Evolutionary conservation across 2,113 vertebrate genomes (phyloP).

Genomic region (Bubalus kerabau): DNA sequence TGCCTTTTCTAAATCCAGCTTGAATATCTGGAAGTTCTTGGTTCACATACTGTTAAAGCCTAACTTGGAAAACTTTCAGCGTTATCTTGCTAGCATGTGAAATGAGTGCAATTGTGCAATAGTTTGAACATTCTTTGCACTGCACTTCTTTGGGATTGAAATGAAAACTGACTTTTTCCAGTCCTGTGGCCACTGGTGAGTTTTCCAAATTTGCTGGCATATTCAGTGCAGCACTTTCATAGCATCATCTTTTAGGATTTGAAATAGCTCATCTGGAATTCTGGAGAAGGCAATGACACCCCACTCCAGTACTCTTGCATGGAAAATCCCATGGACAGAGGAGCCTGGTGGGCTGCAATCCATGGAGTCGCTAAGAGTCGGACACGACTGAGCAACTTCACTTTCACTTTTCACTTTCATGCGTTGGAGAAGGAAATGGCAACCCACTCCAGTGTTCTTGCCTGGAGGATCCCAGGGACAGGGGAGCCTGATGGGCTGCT

Average conservation of each 20-base stretch:
- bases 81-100: background rate
- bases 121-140: background rate
- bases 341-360: no score
- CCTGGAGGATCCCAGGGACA: no score
- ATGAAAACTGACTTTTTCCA: background rate
- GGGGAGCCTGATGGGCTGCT: no score
- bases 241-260: background rate
- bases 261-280: background rate
- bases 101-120: background rate
- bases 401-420: no score
- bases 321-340: no score
- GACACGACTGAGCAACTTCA: no score
- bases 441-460: no score
- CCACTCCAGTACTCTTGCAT: no score
- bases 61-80: background rate
- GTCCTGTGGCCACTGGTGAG: background rate
- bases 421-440: no score
- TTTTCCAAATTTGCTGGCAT: background rate
- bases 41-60: background rate
- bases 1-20: background rate
- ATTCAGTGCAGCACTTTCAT: background rate
- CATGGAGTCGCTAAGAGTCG: accelerated
- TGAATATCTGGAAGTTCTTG: background rate
- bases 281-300: background rate
- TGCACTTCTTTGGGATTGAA: no score